Percentiles rank a stretch among this genome's conserved stretches.
Conservation (phyloP, 2,888 invertebrate species). For the Scelioninae gen. 1 region DNA sequence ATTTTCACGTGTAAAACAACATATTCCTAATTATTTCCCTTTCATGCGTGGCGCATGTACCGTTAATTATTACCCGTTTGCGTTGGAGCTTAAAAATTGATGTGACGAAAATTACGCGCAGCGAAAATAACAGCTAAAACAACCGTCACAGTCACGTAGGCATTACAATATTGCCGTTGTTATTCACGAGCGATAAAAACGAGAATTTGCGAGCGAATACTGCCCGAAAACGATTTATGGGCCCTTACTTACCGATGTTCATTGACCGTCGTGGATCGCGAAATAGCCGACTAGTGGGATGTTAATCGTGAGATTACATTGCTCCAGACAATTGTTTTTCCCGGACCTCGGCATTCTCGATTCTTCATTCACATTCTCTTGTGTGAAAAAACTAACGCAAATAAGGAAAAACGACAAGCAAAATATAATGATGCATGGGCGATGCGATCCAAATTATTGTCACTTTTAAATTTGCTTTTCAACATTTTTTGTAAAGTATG, state of each 20-base stretch:
- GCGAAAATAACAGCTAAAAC: conserved; percentile 32
- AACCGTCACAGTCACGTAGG: conserved; percentile 52
- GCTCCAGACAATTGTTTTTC: conserved; percentile 47
- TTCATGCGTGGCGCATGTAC: conserved; percentile 27
- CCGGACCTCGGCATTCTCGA: conserved; percentile 27
- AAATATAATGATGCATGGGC: conserved; percentile 1
- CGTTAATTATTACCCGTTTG: conserved; percentile 49
- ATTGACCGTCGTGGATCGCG: conserved; percentile 58
- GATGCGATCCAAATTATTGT: not conserved
- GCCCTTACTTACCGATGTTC: conserved; percentile 58
- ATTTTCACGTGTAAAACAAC: conserved; percentile 51
- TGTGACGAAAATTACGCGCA: conserved; percentile 45
- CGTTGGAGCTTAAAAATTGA: conserved; percentile 50
- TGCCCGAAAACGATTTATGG: conserved; percentile 57
- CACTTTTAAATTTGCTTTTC: too few species aligned
- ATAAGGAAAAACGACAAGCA: conserved; percentile 28
- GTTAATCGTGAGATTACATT: conserved; percentile 58
- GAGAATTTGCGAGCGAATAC: conserved; percentile 49
- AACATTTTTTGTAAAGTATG: too few species aligned
- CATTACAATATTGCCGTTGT: conserved; percentile 46
- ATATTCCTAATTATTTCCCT: conserved; percentile 55
- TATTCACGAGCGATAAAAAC: conserved; percentile 61
- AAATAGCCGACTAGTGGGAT: conserved; percentile 47
- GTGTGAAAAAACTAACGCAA: conserved; percentile 26
- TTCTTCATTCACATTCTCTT: conserved; percentile 10